Evolutionary conservation across 2,113 vertebrate genomes (phyloP).

Genomic region (Myiozetetes cayanensis): DNA sequence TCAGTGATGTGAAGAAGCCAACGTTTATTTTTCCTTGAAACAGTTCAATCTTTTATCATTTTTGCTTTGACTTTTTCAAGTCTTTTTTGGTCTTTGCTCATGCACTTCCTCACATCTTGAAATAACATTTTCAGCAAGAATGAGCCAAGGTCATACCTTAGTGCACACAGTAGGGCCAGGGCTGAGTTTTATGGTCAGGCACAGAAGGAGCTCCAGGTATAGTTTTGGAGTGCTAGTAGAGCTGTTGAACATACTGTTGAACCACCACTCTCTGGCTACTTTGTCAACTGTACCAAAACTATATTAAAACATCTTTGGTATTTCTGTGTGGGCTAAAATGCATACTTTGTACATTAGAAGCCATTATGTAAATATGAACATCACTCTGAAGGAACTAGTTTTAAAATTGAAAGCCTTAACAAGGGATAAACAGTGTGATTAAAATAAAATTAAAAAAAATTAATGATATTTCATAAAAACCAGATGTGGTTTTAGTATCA

Average conservation of each 20-base stretch:
- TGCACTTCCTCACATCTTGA: neutral
- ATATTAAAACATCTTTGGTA: neutral
- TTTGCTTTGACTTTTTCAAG: neutral
- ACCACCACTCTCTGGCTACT: neutral
- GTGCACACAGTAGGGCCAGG: neutral
- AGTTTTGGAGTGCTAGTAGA: neutral
- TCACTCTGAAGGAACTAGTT: neutral
- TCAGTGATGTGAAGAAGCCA: neutral
- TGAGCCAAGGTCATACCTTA: neutral
- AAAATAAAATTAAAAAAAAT: neutral
- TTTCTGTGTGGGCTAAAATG: neutral
- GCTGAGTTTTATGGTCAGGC: neutral
- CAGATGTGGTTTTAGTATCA: neutral
- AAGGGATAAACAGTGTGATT: neutral
- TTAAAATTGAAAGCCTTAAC: neutral
- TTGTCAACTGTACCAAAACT: neutral
- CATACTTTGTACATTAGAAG: neutral
- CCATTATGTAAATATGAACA: neutral
- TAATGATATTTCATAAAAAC: neutral
- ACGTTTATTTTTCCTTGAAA: neutral
- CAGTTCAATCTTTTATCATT: neutral
- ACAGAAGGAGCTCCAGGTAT: neutral
- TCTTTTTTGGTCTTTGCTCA: rapidly evolving
- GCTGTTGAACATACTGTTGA: neutral
- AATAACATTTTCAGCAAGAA: neutral